Percentiles rank a stretch among this genome's conserved stretches.
phyloP scores from a whole-genome alignment of 2,888 invertebrate genomes.

The Unio delphinus region DNA sequence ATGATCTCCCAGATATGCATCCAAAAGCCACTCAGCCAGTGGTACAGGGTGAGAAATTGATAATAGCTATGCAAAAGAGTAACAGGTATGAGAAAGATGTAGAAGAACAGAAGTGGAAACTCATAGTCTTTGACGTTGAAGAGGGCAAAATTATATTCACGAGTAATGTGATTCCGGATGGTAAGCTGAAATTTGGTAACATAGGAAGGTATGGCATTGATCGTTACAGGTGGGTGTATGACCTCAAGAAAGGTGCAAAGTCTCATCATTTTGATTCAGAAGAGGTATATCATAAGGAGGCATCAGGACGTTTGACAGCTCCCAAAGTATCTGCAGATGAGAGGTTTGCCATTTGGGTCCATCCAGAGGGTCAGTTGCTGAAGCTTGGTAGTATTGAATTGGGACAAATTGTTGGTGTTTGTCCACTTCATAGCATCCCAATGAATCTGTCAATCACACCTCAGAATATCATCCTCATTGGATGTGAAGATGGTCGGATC shows the following conservation, averaged over 20 bases:
- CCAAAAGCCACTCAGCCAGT: slow-evolving; percentile 27
- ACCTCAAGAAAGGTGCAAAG: slow-evolving; percentile 31
- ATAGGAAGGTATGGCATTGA: slow-evolving; percentile 43
- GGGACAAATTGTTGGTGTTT: slow-evolving; percentile 26
- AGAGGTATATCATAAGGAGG: slow-evolving; percentile 16
- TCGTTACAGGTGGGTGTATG: slow-evolving; percentile 27
- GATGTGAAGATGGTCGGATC: slow-evolving; percentile 50
- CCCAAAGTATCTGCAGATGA: slow-evolving; percentile 39
- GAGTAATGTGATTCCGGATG: slow-evolving; percentile 15
- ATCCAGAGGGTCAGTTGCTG: slow-evolving; percentile 24
- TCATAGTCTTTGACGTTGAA: slow-evolving; percentile 27
- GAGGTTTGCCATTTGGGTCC: slow-evolving; percentile 37
- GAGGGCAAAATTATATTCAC: slow-evolving; percentile 22
- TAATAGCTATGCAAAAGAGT: too few species aligned
- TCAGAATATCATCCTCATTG: slow-evolving; percentile 34
- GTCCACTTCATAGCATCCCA: slow-evolving; percentile 44
- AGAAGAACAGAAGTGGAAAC: slow-evolving; percentile 27
- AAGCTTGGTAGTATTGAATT: slow-evolving; percentile 35
- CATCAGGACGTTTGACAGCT: slow-evolving; percentile 15
- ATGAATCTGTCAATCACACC: slow-evolving; percentile 37
- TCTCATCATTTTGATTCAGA: slow-evolving; percentile 40
- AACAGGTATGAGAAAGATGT: slow-evolving; percentile 7
- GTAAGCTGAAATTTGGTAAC: slow-evolving; percentile 14
- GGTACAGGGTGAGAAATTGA: slow-evolving; percentile 8
- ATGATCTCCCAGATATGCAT: slow-evolving; percentile 10